Percentiles rank a stretch among this genome's conserved stretches.
phyloP scores from a whole-genome alignment of 1,140 invertebrate genomes.

The Homalodisca vitripennis region DNA sequence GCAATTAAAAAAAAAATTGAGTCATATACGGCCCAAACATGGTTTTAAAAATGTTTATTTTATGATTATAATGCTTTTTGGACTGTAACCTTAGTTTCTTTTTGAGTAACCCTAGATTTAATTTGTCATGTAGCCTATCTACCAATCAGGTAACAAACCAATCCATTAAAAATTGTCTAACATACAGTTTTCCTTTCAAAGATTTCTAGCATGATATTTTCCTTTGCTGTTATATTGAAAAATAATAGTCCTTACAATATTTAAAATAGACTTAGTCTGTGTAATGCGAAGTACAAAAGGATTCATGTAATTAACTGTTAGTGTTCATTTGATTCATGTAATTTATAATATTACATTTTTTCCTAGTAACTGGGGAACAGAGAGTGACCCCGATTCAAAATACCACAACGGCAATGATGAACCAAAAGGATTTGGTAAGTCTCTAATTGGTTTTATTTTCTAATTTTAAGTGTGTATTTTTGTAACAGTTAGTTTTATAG shows the following conservation, averaged over 20 bases:
- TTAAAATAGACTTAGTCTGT: background rate
- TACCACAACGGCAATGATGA: slow-evolving; percentile 93
- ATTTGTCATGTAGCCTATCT: no score
- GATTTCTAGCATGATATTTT: background rate
- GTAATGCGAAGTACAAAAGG: background rate
- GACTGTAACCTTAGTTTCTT: no score
- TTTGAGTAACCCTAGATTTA: no score
- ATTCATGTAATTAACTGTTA: background rate
- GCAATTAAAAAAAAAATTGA: no score
- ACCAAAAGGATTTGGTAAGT: slow-evolving; percentile 81
- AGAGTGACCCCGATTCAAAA: slow-evolving; percentile 70
- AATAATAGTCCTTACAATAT: background rate
- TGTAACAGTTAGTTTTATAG: background rate
- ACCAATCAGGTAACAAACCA: no score
- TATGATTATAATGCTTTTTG: no score
- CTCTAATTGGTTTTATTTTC: background rate
- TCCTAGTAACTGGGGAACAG: slow-evolving; percentile 91
- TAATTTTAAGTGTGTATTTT: background rate
- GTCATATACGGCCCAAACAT: no score
- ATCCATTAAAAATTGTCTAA: no score
- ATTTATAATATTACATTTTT: slow-evolving; percentile 33
- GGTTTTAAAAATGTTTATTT: no score
- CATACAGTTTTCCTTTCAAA: background rate
- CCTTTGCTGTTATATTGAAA: background rate
- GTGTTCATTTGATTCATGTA: background rate